These are phyloP conservation scores for Diglossa cyanea DNA, from an alignment of 2,797 vertebrate species.

Conservation along the genomic window DNA sequence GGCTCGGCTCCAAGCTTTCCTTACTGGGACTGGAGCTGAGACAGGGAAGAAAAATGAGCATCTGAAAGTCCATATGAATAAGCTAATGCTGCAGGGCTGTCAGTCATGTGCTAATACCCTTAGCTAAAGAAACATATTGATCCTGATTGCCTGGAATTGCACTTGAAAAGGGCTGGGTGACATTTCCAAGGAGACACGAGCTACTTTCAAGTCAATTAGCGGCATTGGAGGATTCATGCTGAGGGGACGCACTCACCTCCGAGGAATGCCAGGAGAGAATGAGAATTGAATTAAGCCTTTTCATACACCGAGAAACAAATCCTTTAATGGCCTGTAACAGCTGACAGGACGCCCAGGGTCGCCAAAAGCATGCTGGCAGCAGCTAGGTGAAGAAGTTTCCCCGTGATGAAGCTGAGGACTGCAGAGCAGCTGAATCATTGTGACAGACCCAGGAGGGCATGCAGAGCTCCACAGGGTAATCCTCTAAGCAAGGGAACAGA, in stretches of 20 bases:
- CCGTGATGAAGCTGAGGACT: neutral
- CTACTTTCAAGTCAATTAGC: conserved; percentile 73
- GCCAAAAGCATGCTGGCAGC: conserved; percentile 22
- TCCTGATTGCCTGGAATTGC: conserved; percentile 70
- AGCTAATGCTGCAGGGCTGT: conserved; percentile 40
- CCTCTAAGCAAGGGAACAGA: neutral
- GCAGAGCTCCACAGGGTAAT: neutral
- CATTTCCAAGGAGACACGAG: conserved; percentile 71
- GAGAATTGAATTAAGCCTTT: conserved; percentile 57
- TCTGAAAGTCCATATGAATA: conserved; percentile 28
- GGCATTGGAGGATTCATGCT: conserved; percentile 29
- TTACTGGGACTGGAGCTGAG: neutral
- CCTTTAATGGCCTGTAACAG: conserved; percentile 54
- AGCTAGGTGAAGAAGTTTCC: conserved; percentile 14
- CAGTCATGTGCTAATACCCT: conserved; percentile 67
- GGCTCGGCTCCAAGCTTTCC: neutral
- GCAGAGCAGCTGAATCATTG: neutral
- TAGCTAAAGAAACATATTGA: conserved; percentile 70
- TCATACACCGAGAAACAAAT: conserved; percentile 54
- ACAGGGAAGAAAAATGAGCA: conserved; percentile 35
- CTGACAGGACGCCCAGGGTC: conserved; percentile 35
- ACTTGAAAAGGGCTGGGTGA: conserved; percentile 72
- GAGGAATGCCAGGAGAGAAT: conserved; percentile 56
- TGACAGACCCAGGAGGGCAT: neutral
- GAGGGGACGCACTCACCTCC: conserved; percentile 49